These are phyloP conservation scores for Rapana venosa DNA, from an alignment of 2,888 invertebrate species.

Conservation along the genomic window DNA sequence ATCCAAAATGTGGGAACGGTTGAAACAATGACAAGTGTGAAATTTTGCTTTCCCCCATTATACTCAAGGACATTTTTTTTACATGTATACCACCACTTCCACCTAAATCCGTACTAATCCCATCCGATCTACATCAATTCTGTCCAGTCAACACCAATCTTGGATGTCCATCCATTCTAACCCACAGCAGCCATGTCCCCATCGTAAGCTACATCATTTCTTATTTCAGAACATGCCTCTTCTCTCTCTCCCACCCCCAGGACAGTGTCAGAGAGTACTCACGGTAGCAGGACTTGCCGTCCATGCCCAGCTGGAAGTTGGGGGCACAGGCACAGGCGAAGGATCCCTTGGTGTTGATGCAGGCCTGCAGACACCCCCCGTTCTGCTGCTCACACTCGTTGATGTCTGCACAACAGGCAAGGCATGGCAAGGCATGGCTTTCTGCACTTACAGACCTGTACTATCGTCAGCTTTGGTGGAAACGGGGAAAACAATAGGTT, in stretches of 20 bases:
- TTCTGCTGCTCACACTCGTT: constrained; percentile 76
- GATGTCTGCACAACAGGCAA: constrained; percentile 67
- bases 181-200: no score
- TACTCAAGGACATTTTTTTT: no score
- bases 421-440: not conserved
- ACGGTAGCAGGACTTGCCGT: constrained; percentile 78
- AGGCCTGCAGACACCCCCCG: constrained; percentile 77
- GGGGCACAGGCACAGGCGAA: constrained; percentile 76
- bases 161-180: no score
- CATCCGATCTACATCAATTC: not conserved
- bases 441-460: no score
- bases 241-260: not conserved
- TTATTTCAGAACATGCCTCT: not conserved
- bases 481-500: no score
- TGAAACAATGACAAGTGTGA: no score
- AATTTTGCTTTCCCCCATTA: no score
- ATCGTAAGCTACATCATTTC: not conserved
- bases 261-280: constrained; percentile 50
- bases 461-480: no score
- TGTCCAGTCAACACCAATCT: not conserved
- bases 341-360: constrained; percentile 77
- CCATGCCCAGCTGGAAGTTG: constrained; percentile 78
- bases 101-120: no score
- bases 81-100: no score
- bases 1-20: no score